Evolutionary conservation across 2,888 invertebrate genomes (phyloP).

Genomic region (Trichogramma dendrolimi): DNA sequence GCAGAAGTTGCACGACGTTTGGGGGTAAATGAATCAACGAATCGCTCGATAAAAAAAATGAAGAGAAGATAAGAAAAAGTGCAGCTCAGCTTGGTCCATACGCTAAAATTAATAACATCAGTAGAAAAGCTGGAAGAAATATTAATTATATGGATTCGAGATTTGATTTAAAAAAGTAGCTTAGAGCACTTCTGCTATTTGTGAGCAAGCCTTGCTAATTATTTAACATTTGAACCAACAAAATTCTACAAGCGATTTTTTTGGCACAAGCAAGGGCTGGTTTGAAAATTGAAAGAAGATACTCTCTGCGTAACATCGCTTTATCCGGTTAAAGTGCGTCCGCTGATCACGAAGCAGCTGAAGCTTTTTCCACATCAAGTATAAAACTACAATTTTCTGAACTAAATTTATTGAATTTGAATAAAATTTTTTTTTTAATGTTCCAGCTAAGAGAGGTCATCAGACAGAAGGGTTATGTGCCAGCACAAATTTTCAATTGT

Average conservation of each 20-base stretch:
- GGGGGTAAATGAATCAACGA: background rate
- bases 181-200: background rate
- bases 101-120: background rate
- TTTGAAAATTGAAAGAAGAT: background rate
- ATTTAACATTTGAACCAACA: background rate
- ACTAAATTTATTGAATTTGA: too few relatives aligned
- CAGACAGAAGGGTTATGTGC: conserved; percentile 20
- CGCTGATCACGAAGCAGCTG: too few relatives aligned
- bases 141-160: background rate
- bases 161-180: background rate
- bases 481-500: conserved; percentile 24
- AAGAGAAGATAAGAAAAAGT: conserved; percentile 1
- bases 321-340: conserved; percentile 13
- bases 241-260: too few relatives aligned
- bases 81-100: background rate
- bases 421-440: too few relatives aligned
- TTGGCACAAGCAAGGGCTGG: too few relatives aligned
- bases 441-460: conserved; percentile 17
- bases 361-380: too few relatives aligned
- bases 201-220: background rate
- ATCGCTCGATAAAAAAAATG: background rate
- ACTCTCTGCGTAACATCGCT: conserved; percentile 28
- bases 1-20: background rate
- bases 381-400: too few relatives aligned
- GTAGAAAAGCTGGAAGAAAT: conserved; percentile 2